A percentile compares a stretch with the other conserved stretches of the same genome.
Evolutionary conservation across 2,113 vertebrate genomes (phyloP).

Genomic region (Chaenocephalus aceratus): DNA sequence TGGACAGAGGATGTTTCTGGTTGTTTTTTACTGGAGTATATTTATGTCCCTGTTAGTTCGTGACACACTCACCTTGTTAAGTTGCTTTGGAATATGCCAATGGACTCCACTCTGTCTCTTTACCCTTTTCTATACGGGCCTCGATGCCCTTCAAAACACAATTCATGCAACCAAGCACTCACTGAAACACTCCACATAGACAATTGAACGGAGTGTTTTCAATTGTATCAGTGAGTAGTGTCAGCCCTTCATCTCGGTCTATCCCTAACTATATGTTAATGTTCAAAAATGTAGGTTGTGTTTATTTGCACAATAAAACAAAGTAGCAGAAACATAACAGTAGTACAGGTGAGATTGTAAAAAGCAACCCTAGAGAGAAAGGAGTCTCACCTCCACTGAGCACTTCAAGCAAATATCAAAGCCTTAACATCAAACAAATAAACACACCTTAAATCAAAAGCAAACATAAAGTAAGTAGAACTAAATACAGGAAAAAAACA

Average conservation of each 20-base stretch:
- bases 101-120: constrained; percentile 36
- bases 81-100: constrained; percentile 66
- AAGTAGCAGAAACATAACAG: no score
- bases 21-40: constrained; percentile 27
- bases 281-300: no score
- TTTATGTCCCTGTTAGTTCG: constrained; percentile 48
- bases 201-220: constrained; percentile 21
- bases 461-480: no score
- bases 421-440: no score
- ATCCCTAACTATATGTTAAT: neutral
- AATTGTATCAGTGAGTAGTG: neutral
- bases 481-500: no score
- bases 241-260: neutral
- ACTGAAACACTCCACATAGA: neutral
- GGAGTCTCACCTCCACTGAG: no score
- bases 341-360: no score
- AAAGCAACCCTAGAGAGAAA: no score
- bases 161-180: neutral
- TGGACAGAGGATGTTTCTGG: neutral
- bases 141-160: constrained; percentile 34
- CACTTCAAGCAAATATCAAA: no score
- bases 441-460: no score
- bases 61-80: constrained; percentile 63
- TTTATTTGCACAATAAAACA: no score
- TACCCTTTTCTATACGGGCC: constrained; percentile 26